Base-by-base conservation (phyloP, 2,113 vertebrate species). In the Corythaixoides concolor region DNA sequence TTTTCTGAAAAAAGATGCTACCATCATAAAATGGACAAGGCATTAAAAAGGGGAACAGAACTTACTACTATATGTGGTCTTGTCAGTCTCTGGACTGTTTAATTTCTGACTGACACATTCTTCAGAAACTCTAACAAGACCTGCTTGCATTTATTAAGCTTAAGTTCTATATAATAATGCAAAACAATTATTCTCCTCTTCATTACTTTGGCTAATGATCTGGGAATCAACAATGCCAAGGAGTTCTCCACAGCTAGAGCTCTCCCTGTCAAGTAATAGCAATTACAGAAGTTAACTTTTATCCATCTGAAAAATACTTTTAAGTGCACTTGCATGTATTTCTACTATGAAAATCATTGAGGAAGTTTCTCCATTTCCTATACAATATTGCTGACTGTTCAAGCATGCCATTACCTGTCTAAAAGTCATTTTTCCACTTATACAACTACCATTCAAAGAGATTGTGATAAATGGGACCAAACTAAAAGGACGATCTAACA, bases 161-260 rank as follows among this genome's bases (percentile, higher is more conserved):
- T 37, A n/a, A 93, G 67, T 87, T 89, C 33, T 88, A 75, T 56
- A 82, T 43, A 91, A 33, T 56, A 95, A 94, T 50, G 75, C 55
- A 91, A 92, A 97, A 66, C 49, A 85, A 79, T 56, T 47, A 88
- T 72, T 91, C 62, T 62, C 68, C 30, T 89, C 73, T 55, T 89
- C 89, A 82, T 66, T 74, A 88, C 47, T 85, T 82, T 77, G 63
- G 66, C 68, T 93, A 97, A 90, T 68, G 63, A 95, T 72, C 69
- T 60, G 12, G 26, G 39, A 95, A 79, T 33, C 69, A 89, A 63
- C 85, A 85, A 87, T 53, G 33, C n/a, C 76, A 87, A 55, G 50
- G 22, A 74, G 59, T 72, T 78, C 70, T 86, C 59, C 86, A 90
- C 18, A 93, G 70, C 55, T 89, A 78, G 62, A 87, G 52, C 30